Base-by-base conservation (phyloP, 30 jellyfish, hydroid and myxozoan genomes). In the Turritopsis rubra region DNA sequence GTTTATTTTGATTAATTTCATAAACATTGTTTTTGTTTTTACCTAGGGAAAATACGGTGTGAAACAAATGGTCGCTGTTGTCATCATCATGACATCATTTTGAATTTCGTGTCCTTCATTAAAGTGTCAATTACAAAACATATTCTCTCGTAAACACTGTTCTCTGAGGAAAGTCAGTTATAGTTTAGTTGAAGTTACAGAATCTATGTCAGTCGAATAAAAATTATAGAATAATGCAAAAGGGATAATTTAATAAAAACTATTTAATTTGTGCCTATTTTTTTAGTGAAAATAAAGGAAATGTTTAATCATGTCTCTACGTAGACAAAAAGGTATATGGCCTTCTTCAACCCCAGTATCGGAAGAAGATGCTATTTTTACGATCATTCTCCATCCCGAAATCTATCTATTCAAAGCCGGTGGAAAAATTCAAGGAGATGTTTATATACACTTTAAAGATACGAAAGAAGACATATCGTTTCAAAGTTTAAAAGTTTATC, bases 301-400 rank as follows among this genome's bases (percentile, higher is more conserved):
- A n/a, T n/a, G n/a, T n/a, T n/a, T n/a, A n/a, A n/a, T n/a, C n/a
- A 60, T 68, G 77, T 68, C 77, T 68, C 30, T 68, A 16, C 77
- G 77, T 8, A 23, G 77, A n/a, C 82, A 74, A 29, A 74, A 74
- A 21, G 29, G 29, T 17, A 21, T 74, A n/a, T 74, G 82, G 82
- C 72, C 82, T 21, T 20, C 24, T 29, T 24, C 65, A n/a, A 74
- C 53, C 9, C 18, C 82, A 74, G 41, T n/a, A 30, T 20, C 82
- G 9, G 82, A 74, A 74, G 82, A 74, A 74, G 65, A 74, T 24
- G 82, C 82, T 21, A 30, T 74, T 20, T 74, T 23, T 74, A 74
- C 82, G 24, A 74, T 74, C 52, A n/a, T 29, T 27, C 53, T 74
- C 17, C 65, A 74, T 29, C 65, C 53, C 0, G 82, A 74, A n/a